A percentile compares a stretch with the other conserved stretches of the same genome.
phyloP scores from a whole-genome alignment of 2,113 vertebrate species.

The Agelaius phoeniceus region DNA sequence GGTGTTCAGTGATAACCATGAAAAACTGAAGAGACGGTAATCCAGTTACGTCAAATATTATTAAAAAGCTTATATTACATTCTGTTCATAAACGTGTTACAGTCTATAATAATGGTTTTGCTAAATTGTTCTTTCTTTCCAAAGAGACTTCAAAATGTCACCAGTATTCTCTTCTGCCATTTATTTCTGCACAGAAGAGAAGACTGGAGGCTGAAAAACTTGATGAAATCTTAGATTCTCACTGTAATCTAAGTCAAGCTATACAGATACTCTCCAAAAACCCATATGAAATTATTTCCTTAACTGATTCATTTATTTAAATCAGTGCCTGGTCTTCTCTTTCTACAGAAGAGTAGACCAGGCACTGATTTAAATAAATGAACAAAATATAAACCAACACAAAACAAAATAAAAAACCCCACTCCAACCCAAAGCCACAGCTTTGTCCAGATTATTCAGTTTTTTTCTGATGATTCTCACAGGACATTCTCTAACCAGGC shows the following conservation, averaged over 20 bases:
- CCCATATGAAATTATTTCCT: neutral
- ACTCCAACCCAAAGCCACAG: neutral
- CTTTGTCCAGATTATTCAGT: neutral
- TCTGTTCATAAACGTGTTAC: neutral
- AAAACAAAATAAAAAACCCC: too few species aligned
- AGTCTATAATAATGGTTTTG: neutral
- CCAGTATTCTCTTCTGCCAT: neutral
- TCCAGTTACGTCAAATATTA: neutral
- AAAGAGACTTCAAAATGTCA: neutral
- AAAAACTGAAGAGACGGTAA: neutral
- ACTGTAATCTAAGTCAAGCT: neutral
- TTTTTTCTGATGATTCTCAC: neutral
- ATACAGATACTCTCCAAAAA: neutral
- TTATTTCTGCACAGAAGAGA: neutral
- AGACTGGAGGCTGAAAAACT: neutral
- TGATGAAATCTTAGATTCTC: neutral
- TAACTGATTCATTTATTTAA: neutral
- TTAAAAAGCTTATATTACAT: slow-evolving; percentile 4
- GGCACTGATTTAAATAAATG: neutral
- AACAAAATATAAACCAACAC: neutral
- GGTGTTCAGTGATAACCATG: slow-evolving; percentile 26
- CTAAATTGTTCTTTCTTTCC: neutral
- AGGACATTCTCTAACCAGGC: neutral
- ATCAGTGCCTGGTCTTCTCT: too few species aligned
- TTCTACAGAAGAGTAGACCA: neutral